Conservation (phyloP, 1,140 invertebrate species). For the Andrena cerasifolii region DNA sequence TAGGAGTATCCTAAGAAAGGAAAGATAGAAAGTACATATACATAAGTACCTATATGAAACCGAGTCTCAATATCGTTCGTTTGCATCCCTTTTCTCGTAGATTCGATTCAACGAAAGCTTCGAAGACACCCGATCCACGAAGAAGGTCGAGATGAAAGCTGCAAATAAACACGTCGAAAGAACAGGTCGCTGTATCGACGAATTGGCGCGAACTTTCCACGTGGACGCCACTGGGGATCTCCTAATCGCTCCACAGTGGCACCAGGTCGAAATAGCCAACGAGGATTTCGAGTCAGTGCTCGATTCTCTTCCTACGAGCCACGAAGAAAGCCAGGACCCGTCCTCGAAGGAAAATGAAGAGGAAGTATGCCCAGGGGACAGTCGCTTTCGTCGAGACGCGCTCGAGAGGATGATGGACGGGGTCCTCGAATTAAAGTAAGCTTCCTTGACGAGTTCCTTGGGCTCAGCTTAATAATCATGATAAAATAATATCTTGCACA, state of each 20-base stretch:
- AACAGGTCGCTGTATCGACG: constrained; percentile 62
- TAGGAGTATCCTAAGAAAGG: no score
- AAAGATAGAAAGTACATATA: no score
- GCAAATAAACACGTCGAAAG: constrained; percentile 60
- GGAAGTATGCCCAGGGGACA: neutral
- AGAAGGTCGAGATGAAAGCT: constrained; percentile 63
- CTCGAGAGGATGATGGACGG: constrained; percentile 89
- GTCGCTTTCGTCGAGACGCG: constrained; percentile 77
- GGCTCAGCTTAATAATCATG: no score
- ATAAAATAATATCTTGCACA: neutral
- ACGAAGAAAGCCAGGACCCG: no score
- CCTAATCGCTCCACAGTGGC: neutral
- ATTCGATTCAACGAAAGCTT: constrained; percentile 81
- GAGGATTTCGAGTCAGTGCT: constrained; percentile 65
- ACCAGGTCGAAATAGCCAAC: constrained; percentile 48
- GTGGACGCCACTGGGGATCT: constrained; percentile 26
- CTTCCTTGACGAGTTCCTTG: no score
- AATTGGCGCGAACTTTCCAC: constrained; percentile 67
- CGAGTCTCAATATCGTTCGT: neutral
- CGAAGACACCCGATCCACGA: constrained; percentile 74
- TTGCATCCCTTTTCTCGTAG: constrained; percentile 53
- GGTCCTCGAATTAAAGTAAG: constrained; percentile 84
- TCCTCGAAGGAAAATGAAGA: neutral
- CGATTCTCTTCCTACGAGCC: constrained; percentile 12
- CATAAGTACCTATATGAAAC: no score